Evolutionary conservation across 2,888 invertebrate genomes (phyloP).

Genomic region (Polylopha cassiicola): DNA sequence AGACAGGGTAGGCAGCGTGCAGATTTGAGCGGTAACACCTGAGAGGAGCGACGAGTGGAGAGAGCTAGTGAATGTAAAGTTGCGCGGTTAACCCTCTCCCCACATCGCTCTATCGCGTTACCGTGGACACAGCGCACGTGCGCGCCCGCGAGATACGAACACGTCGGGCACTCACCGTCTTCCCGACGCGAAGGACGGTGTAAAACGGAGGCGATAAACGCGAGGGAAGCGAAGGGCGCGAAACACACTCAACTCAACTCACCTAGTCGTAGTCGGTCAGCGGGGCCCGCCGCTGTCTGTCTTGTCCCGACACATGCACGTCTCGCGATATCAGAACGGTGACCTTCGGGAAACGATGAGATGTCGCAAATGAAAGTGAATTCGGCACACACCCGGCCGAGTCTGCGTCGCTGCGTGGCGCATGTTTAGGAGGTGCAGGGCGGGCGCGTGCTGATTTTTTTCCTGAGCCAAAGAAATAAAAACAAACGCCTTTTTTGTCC

Average conservation of each 20-base stretch:
- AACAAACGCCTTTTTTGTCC: constrained; percentile 74
- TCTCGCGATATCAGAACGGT: constrained; percentile 57
- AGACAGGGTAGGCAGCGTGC: constrained; percentile 33
- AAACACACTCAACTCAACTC: constrained; percentile 64
- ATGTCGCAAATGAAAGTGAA: constrained; percentile 78
- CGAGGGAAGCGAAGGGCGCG: constrained; percentile 60
- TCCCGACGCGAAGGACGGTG: constrained; percentile 58
- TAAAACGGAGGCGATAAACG: constrained; percentile 64
- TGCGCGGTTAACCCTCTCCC: constrained; percentile 60
- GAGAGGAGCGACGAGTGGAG: constrained; percentile 35
- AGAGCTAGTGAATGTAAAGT: constrained; percentile 53
- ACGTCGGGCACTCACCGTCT: constrained; percentile 56
- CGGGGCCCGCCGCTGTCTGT: constrained; percentile 63
- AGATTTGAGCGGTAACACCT: constrained; percentile 45
- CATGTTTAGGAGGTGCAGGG: constrained; percentile 77
- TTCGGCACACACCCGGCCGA: constrained; percentile 71
- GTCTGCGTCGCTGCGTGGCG: constrained; percentile 77
- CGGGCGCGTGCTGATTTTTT: constrained; percentile 73
- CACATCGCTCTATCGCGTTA: constrained; percentile 35
- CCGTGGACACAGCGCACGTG: constrained; percentile 37
- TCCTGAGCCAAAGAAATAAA: constrained; percentile 75
- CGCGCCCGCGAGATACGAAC: constrained; percentile 46
- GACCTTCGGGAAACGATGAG: constrained; percentile 74
- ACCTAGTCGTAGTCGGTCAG: constrained; percentile 52
- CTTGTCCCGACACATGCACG: constrained; percentile 54